Evolutionary conservation across 1,140 invertebrate species (phyloP).

Genomic region (Trachymyrmex cornetzi): DNA sequence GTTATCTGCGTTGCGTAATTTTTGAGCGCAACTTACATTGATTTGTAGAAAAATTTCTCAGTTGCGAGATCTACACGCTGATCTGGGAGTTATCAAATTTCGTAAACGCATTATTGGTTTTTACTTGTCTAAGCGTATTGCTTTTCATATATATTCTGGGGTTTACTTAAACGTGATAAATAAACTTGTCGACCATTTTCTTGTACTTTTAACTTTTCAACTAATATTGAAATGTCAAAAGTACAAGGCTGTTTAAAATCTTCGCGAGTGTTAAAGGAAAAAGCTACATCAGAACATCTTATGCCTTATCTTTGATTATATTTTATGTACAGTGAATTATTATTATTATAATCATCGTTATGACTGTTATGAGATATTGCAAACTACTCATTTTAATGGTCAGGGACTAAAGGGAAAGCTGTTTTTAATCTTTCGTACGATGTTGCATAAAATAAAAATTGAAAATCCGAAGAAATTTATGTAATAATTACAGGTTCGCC

Average conservation of each 20-base stretch:
- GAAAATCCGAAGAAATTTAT: background rate
- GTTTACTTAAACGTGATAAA: background rate
- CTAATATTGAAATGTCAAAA: background rate
- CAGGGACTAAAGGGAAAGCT: background rate
- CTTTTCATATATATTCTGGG: background rate
- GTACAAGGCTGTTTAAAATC: background rate
- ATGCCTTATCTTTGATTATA: background rate
- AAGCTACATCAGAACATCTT: background rate
- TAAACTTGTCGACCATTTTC: background rate
- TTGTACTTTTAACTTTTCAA: too few relatives aligned
- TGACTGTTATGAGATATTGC: background rate
- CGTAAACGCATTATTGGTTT: background rate
- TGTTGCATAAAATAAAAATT: conserved; percentile 15
- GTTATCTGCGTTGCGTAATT: background rate
- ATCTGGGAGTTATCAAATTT: background rate
- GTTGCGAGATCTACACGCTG: background rate
- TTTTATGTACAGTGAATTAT: background rate
- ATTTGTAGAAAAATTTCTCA: background rate
- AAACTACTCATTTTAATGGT: conserved; percentile 12
- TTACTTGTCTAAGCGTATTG: background rate
- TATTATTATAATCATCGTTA: background rate
- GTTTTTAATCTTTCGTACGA: background rate
- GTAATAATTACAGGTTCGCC: background rate
- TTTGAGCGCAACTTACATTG: background rate
- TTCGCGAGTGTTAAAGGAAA: background rate